These are phyloP conservation scores for Microctenopoma stevenorrisi DNA, from an alignment of 2,797 vertebrate genomes.

Conservation along the genomic window DNA sequence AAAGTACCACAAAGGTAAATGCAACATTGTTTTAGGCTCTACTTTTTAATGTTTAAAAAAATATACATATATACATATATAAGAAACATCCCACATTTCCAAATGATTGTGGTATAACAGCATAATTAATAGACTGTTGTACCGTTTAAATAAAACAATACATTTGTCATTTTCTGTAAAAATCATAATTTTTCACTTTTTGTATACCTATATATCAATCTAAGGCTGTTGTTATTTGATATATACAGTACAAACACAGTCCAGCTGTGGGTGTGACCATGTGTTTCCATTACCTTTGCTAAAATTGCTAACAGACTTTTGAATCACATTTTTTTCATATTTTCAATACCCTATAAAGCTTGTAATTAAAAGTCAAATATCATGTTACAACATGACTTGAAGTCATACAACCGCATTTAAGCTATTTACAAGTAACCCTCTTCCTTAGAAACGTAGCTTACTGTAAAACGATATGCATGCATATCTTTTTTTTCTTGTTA, in stretches of 20 bases:
- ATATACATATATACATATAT: slow-evolving; percentile 3
- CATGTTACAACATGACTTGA: slow-evolving; percentile 33
- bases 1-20: slow-evolving; percentile 13
- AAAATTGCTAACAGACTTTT: slow-evolving; percentile 48
- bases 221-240: slow-evolving; percentile 11
- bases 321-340: slow-evolving; percentile 40
- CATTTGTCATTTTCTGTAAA: neutral
- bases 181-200: neutral
- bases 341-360: slow-evolving; percentile 26
- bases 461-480: slow-evolving; percentile 2
- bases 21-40: slow-evolving; percentile 1
- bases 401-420: neutral
- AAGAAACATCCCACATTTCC: neutral
- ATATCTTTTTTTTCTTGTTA: slow-evolving; percentile 13
- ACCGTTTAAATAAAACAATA: neutral
- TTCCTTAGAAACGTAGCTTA: slow-evolving; percentile 2
- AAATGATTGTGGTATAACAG: neutral
- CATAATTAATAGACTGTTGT: neutral
- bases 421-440: neutral
- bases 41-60: slow-evolving; percentile 24
- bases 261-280: slow-evolving; percentile 44
- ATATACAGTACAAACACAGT: slow-evolving; percentile 45
- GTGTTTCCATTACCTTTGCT: slow-evolving; percentile 60
- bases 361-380: slow-evolving; percentile 26
- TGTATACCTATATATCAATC: neutral